Evolutionary conservation across 2,797 vertebrate species (phyloP), one percentile per base, ranked within the genome.

Genomic region (Distichodus sexfasciatus): DNA sequence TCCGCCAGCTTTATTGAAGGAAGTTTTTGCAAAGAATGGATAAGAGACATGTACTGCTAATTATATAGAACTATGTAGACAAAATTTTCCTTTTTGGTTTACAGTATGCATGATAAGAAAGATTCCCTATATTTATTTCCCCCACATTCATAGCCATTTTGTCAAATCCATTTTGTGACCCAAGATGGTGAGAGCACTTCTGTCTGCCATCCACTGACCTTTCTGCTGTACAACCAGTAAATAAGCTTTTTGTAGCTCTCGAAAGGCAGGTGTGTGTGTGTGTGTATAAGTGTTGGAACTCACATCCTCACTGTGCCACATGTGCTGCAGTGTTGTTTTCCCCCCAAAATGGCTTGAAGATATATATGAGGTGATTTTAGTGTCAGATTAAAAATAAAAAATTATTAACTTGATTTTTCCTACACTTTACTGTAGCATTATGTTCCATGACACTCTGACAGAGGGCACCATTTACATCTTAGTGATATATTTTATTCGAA

Each of bases 21-120:
- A 53, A 31, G 33, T 12, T 11, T 1, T n/a, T 15, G 11, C 31
- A 54, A 54, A 4, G 12, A 6, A 36, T 15, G 21, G 24, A 28
- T 51, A 5, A 7, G 6, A 31, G n/a, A 11, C 17, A 57, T 8
- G 23, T 23, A 35, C n/a, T 33, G 28, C n/a, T n/a, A 54, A 54
- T 3, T 17, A 55, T 55, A 11, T 35, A 36, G 9, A 21, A 19
- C 0, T 55, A 6, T 35, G 31, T 15, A 43, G 12, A n/a, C 19
- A 6, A n/a, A 50, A 33, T n/a, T 17, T 43, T 33, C 29, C n/a
- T 17, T 43, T 33, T 21, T 48, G 21, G 36, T 47, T 62, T 50
- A 15, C 19, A 33, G 41, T 44, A 44, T 55, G 66, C 66, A 69
- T 69, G 66, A 29, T 33, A 9, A 23, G 33, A 53, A 51, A 60